A percentile compares a stretch with the other conserved stretches of the same genome.
Evolutionary conservation across 2,113 vertebrate genomes (phyloP).

Genomic region (Orcinus orca): DNA sequence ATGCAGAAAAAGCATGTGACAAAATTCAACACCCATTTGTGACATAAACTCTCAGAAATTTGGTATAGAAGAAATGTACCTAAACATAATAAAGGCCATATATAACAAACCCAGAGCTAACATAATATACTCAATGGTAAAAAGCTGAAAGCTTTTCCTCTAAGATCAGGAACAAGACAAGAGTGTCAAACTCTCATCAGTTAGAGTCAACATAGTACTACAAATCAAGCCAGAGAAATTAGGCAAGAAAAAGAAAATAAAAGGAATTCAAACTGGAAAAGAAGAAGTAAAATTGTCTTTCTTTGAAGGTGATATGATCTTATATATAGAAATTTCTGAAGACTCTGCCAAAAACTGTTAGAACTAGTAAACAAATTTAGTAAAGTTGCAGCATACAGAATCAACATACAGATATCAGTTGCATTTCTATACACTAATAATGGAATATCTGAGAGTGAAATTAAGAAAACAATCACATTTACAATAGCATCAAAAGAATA

Average conservation of each 20-base stretch:
- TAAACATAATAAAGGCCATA: too few species aligned
- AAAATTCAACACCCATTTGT: too few species aligned
- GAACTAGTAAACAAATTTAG: neutral
- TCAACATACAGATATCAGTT: neutral
- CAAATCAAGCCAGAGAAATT: neutral
- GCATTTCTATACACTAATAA: neutral
- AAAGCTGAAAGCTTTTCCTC: neutral
- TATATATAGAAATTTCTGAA: neutral
- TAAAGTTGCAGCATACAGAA: neutral
- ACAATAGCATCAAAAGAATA: neutral
- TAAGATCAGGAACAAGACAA: neutral
- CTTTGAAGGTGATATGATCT: neutral
- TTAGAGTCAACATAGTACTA: neutral
- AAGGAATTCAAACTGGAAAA: neutral
- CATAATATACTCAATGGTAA: neutral
- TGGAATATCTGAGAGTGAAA: neutral
- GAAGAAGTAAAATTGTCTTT: neutral
- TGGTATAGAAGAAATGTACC: too few species aligned
- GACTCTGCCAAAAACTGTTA: neutral
- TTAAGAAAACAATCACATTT: neutral
- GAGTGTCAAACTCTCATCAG: neutral
- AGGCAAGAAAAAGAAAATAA: neutral
- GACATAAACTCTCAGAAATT: too few species aligned
- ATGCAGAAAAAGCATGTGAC: too few species aligned
- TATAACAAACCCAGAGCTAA: too few species aligned